Evolutionary conservation across 2,888 invertebrate species (phyloP).

Genomic region (Trachelus tabidus): DNA sequence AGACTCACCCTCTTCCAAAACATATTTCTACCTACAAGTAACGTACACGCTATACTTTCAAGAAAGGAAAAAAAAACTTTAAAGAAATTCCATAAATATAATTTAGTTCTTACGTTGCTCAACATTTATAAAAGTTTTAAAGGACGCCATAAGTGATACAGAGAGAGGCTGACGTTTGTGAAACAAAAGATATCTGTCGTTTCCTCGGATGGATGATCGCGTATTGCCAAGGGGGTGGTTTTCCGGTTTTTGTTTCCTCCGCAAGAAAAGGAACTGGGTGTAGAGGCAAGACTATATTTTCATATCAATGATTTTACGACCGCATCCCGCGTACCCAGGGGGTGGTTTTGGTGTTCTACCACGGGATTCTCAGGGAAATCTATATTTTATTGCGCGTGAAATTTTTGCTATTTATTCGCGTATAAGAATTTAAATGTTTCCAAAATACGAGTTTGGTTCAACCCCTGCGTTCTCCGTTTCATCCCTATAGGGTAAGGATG

Average conservation of each 20-base stretch:
- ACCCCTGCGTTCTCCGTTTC: conserved; percentile 10
- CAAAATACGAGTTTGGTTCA: conserved; percentile 53
- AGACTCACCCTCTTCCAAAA: not conserved
- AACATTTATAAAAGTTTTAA: not conserved
- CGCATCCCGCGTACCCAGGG: conserved; percentile 52
- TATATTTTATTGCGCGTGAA: conserved; percentile 67
- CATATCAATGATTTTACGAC: conserved; percentile 67
- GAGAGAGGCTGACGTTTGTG: conserved; percentile 35
- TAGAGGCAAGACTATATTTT: conserved; percentile 57
- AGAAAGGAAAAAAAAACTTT: not conserved
- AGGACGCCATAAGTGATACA: conserved; percentile 28
- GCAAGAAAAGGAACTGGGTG: conserved; percentile 8
- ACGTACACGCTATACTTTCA: not conserved
- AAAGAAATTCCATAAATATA: conserved; percentile 1
- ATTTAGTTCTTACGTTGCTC: not conserved
- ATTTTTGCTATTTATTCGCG: conserved; percentile 67
- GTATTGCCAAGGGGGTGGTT: not conserved
- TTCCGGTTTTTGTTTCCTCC: not conserved
- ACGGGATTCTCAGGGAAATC: conserved; percentile 56
- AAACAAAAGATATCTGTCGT: conserved; percentile 52
- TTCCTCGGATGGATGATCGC: conserved; percentile 8
- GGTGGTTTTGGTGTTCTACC: conserved; percentile 33
- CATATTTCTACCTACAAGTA: not conserved
- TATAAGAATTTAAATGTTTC: conserved; percentile 67
- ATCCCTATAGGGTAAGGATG: conserved; percentile 31